Conservation (phyloP, 2,113 vertebrate species). For the Hyperoodon ampullatus region DNA sequence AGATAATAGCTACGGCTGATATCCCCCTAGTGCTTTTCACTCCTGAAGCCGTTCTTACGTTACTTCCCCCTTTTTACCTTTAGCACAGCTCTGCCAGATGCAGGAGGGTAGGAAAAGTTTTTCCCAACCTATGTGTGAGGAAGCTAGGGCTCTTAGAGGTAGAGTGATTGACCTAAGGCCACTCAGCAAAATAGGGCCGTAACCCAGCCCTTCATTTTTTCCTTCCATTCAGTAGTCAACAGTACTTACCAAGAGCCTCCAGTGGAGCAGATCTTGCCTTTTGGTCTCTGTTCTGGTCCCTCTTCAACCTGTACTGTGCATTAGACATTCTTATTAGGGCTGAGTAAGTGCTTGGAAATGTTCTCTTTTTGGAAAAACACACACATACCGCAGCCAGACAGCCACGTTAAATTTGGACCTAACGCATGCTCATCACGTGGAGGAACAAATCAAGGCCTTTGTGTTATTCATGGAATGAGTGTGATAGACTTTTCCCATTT, state of each 20-base stretch:
- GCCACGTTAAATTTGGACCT: constrained; percentile 77
- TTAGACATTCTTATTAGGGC: constrained; percentile 28
- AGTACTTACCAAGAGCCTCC: background rate
- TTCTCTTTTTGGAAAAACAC: constrained; percentile 67
- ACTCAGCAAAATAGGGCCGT: accelerated
- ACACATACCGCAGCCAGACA: constrained; percentile 53
- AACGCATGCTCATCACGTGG: constrained; percentile 64
- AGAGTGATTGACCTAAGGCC: background rate
- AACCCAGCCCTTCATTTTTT: background rate
- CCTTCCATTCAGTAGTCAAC: background rate
- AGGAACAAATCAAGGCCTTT: constrained; percentile 78
- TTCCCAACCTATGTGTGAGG: background rate
- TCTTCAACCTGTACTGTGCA: background rate
- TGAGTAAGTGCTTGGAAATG: constrained; percentile 51
- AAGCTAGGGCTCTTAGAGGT: background rate
- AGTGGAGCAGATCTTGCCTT: background rate
- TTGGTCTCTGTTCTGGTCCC: background rate
- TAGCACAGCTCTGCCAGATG: background rate
- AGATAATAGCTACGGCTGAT: background rate
- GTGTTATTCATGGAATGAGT: constrained; percentile 78
- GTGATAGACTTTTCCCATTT: constrained; percentile 70
- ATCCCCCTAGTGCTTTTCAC: background rate
- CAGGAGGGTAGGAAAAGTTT: background rate
- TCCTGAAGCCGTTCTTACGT: background rate
- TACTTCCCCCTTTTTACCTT: background rate